These are phyloP conservation scores for Rhamphomyia laevipes DNA, from an alignment of 2,888 invertebrate species.

Conservation along the genomic window DNA sequence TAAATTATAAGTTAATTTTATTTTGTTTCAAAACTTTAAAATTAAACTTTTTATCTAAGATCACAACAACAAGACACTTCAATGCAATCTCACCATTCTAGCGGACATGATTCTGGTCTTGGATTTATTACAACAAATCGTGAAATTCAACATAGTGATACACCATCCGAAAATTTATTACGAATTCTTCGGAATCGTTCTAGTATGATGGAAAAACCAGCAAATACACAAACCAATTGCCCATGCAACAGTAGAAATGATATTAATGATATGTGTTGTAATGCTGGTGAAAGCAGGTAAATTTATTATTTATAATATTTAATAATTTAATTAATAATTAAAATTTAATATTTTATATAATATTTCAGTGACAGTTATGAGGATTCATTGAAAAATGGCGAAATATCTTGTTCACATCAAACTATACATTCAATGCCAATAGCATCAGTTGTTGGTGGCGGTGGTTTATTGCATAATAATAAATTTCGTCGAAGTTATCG, in stretches of 20 bases:
- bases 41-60: conserved; percentile 17
- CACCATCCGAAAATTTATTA: conserved; percentile 13
- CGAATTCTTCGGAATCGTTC: conserved; percentile 11
- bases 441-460: not conserved
- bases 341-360: not conserved
- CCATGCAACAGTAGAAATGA: conserved; percentile 8
- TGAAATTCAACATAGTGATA: conserved; percentile 7
- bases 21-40: not conserved
- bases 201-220: not conserved
- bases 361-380: conserved; percentile 59
- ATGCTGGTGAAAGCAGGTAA: conserved; percentile 15
- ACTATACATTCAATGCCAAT: conserved; percentile 22
- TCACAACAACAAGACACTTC: conserved; percentile 52
- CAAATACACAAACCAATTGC: conserved; percentile 7
- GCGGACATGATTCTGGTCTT: conserved; percentile 57
- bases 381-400: conserved; percentile 55
- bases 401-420: conserved; percentile 15
- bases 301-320: not conserved
- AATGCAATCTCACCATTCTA: conserved; percentile 68
- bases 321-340: not conserved
- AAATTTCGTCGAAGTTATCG: conserved; percentile 14
- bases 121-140: not conserved
- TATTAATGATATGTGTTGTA: conserved; percentile 5
- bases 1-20: not conserved
- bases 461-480: conserved; percentile 8